phyloP scores from a whole-genome alignment of 2,113 vertebrate genomes.

The Callopanchax toddi region DNA sequence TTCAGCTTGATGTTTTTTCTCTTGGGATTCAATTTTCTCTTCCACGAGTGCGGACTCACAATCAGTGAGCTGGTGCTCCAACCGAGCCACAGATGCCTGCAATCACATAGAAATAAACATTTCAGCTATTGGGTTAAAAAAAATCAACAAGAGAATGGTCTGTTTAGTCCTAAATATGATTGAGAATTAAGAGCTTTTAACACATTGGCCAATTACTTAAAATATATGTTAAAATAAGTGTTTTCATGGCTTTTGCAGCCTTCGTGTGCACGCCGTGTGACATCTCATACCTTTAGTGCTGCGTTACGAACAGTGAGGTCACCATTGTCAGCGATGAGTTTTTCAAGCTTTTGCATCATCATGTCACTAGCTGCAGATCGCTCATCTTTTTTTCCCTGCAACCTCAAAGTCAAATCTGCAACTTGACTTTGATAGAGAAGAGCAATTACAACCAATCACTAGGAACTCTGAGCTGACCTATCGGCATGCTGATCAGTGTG shows the following conservation, averaged over 20 bases:
- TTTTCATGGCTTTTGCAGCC: neutral
- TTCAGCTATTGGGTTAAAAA: neutral
- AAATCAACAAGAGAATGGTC: neutral
- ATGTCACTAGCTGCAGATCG: constrained; percentile 71
- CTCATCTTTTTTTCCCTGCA: constrained; percentile 74
- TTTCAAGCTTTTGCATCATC: constrained; percentile 77
- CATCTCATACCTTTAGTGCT: constrained; percentile 81
- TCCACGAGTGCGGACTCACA: constrained; percentile 76
- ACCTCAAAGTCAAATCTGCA: constrained; percentile 71
- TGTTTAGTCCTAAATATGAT: neutral
- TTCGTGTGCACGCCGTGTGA: neutral
- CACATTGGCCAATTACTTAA: neutral
- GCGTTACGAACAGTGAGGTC: constrained; percentile 79
- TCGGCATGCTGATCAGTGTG: neutral
- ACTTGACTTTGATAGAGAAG: constrained; percentile 78
- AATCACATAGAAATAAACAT: constrained; percentile 5
- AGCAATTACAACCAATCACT: constrained; percentile 1
- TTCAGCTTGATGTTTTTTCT: constrained; percentile 76
- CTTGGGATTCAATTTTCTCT: constrained; percentile 76
- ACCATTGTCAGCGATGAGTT: constrained; percentile 77
- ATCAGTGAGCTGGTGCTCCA: constrained; percentile 75
- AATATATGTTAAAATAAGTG: neutral
- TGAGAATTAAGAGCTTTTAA: neutral
- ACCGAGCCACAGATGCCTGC: constrained; percentile 75
- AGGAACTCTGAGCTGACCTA: neutral